phyloP scores from a whole-genome alignment of 2,113 vertebrate species.

The Syrmaticus mikado region DNA sequence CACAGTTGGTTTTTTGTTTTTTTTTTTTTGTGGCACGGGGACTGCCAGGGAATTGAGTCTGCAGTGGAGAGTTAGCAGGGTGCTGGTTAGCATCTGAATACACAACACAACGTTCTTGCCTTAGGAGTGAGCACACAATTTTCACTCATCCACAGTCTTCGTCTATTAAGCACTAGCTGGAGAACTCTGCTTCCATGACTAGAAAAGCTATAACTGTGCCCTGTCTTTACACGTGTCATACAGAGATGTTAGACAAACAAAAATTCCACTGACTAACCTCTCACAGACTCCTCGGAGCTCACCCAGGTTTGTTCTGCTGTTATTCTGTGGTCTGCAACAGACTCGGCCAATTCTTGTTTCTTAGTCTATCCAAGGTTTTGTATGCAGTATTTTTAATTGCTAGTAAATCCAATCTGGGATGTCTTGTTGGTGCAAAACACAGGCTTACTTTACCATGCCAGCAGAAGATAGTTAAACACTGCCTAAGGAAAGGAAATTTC shows the following conservation, averaged over 20 bases:
- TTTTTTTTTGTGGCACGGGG: neutral
- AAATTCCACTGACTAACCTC: neutral
- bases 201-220: neutral
- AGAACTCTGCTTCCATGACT: slow-evolving; percentile 15
- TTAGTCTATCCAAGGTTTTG: neutral
- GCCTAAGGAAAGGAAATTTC: neutral
- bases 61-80: neutral
- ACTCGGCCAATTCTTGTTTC: neutral
- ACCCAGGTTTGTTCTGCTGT: neutral
- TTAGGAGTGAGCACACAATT: neutral
- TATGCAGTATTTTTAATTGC: neutral
- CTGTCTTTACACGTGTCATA: neutral
- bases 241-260: slow-evolving; percentile 29
- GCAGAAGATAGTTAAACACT: neutral
- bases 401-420: neutral
- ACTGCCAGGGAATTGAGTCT: neutral
- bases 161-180: neutral
- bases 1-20: neutral
- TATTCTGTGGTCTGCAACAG: neutral
- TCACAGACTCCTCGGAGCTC: neutral
- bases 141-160: neutral
- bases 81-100: slow-evolving; percentile 17
- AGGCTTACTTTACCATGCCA: neutral
- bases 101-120: neutral
- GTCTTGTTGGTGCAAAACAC: neutral